Evolutionary conservation across 37 sponge, comb jelly and placozoan genomes (phyloP).

Genomic region (Eunapius fragilis): DNA sequence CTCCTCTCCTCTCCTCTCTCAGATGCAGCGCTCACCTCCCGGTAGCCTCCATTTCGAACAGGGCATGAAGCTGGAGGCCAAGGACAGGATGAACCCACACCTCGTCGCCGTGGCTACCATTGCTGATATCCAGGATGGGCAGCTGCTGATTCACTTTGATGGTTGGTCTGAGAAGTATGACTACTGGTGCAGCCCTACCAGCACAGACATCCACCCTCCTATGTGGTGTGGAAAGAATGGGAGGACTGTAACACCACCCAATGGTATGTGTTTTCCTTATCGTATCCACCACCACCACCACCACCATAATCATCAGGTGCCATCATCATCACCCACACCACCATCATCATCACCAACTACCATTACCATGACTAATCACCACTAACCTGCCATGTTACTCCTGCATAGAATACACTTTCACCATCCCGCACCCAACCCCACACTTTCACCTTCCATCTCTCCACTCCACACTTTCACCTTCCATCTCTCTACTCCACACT

Average conservation of each 20-base stretch:
- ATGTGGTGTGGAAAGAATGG: conserved; percentile 67
- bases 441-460: not conserved
- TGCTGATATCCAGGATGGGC: conserved; percentile 22
- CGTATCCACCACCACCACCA: no score
- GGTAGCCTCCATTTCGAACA: conserved; percentile 48
- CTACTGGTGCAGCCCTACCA: conserved; percentile 67
- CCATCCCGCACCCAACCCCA: no score
- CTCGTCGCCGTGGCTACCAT: conserved; percentile 80
- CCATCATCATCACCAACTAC: not conserved
- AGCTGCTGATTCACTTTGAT: conserved; percentile 83
- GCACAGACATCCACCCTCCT: conserved; percentile 74
- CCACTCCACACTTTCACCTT: not conserved
- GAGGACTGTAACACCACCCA: conserved; percentile 23
- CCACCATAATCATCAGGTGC: no score
- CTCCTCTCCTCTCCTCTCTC: not conserved
- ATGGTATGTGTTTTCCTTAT: conserved; percentile 28
- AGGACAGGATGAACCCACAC: conserved; percentile 68
- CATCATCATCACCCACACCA: not conserved
- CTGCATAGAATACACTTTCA: no score
- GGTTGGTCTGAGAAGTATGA: conserved; percentile 76
- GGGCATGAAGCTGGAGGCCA: conserved; percentile 78
- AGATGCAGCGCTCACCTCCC: conserved; percentile 57
- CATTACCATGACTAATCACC: not conserved
- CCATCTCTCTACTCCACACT: no score
- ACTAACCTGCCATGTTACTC: no score